Percentiles rank a stretch among this genome's conserved stretches.
These are phyloP conservation scores for Noctua fimbriata DNA, from an alignment of 2,888 invertebrate genomes.

Conservation along the genomic window DNA sequence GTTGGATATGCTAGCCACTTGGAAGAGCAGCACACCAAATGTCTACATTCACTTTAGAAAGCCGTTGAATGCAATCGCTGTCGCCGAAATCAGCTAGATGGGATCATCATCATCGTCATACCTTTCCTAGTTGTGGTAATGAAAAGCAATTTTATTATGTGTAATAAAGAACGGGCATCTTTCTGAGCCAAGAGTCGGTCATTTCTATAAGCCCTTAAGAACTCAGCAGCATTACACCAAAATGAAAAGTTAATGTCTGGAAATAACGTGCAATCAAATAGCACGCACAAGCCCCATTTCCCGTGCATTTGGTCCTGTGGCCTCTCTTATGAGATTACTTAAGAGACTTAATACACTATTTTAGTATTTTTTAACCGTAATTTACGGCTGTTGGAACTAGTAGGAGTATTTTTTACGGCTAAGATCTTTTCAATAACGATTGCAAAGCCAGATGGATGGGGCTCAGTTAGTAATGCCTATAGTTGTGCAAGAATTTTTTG, in stretches of 20 bases:
- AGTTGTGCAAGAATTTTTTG: background rate
- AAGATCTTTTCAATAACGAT: background rate
- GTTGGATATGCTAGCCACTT: no score
- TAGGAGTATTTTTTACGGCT: background rate
- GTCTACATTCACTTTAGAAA: no score
- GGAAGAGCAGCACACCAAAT: no score
- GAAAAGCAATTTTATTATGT: no score
- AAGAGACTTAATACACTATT: background rate
- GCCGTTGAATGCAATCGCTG: no score
- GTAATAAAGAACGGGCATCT: background rate
- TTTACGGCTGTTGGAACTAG: background rate
- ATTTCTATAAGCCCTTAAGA: conserved; percentile 14
- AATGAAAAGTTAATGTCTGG: conserved; percentile 62
- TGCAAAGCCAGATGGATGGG: background rate
- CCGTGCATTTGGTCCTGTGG: conserved; percentile 29
- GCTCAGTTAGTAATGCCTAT: background rate
- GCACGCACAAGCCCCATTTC: conserved; percentile 38
- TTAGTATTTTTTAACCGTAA: background rate
- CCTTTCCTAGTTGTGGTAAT: background rate
- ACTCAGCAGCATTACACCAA: conserved; percentile 19
- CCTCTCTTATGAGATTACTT: conserved; percentile 23
- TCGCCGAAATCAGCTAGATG: no score
- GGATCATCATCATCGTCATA: background rate
- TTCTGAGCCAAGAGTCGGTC: background rate
- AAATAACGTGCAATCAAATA: conserved; percentile 47